These are phyloP conservation scores for Morinoia aosen DNA, from an alignment of 2,888 invertebrate genomes.

Conservation along the genomic window DNA sequence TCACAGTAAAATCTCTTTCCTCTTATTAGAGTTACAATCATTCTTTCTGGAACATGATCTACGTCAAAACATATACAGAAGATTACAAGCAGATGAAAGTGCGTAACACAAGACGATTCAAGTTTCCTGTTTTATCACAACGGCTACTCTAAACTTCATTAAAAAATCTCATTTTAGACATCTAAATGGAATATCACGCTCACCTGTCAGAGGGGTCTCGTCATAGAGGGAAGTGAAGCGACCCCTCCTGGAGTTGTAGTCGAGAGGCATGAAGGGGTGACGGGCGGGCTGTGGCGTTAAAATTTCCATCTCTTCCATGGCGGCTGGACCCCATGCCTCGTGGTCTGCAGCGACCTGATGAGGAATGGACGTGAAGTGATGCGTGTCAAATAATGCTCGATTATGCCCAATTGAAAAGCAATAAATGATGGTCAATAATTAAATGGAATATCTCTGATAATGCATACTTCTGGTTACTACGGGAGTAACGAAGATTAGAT, in stretches of 20 bases:
- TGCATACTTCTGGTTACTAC: too few relatives aligned
- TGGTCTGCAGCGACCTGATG: conserved; percentile 76
- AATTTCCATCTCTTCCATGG: conserved; percentile 76
- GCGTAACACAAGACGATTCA: background rate
- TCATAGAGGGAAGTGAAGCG: conserved; percentile 66
- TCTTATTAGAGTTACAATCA: background rate
- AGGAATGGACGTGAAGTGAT: conserved; percentile 50
- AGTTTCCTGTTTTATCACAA: background rate
- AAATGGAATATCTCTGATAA: too few relatives aligned
- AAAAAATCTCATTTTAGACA: too few relatives aligned
- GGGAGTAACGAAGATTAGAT: too few relatives aligned
- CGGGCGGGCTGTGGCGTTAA: conserved; percentile 73
- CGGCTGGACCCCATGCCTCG: conserved; percentile 76
- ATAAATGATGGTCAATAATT: too few relatives aligned
- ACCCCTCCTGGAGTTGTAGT: conserved; percentile 57
- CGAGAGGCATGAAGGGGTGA: conserved; percentile 60
- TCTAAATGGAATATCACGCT: background rate
- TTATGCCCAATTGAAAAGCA: too few relatives aligned
- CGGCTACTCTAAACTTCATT: too few relatives aligned
- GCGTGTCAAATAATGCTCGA: too few relatives aligned
- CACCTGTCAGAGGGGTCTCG: conserved; percentile 66
- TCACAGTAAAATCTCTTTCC: too few relatives aligned
- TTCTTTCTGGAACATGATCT: background rate
- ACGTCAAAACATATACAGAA: background rate
- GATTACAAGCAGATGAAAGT: background rate